Conservation (phyloP, 2,888 invertebrate species). For the Epinotia ramella region DNA sequence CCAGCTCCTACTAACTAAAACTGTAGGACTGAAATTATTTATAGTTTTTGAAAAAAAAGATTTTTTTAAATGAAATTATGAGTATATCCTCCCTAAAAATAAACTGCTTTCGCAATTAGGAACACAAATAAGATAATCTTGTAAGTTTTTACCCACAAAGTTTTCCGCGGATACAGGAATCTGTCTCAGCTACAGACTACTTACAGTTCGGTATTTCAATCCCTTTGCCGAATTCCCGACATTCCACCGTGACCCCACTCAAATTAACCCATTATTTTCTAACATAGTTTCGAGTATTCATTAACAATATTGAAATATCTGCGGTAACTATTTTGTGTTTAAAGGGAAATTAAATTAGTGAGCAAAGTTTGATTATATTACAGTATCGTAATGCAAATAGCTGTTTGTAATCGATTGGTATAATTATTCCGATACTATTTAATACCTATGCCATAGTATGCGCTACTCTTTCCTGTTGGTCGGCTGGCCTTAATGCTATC, state of each 20-base stretch:
- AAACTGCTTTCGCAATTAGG: background rate
- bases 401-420: background rate
- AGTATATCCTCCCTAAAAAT: background rate
- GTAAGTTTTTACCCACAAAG: conserved; percentile 18
- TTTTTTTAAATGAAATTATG: too few species aligned
- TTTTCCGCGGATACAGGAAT: conserved; percentile 52
- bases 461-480: too few species aligned
- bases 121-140: conserved; percentile 4
- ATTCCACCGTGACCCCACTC: conserved; percentile 62
- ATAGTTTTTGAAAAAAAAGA: too few species aligned
- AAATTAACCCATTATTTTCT: conserved; percentile 70
- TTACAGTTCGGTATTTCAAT: conserved; percentile 61
- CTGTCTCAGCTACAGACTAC: conserved; percentile 59
- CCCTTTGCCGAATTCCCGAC: conserved; percentile 62
- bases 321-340: conserved; percentile 35
- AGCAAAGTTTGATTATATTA: background rate
- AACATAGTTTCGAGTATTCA: conserved; percentile 58
- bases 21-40: too few species aligned
- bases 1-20: too few species aligned
- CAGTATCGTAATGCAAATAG: background rate
- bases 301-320: conserved; percentile 48
- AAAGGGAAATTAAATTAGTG: conserved; percentile 6
- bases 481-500: too few species aligned
- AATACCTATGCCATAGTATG: too few species aligned
- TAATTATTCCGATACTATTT: too few species aligned